A percentile compares a stretch with the other conserved stretches of the same genome.
Conservation (phyloP, 2,888 invertebrate genomes). For the Aleiodes testaceus region DNA sequence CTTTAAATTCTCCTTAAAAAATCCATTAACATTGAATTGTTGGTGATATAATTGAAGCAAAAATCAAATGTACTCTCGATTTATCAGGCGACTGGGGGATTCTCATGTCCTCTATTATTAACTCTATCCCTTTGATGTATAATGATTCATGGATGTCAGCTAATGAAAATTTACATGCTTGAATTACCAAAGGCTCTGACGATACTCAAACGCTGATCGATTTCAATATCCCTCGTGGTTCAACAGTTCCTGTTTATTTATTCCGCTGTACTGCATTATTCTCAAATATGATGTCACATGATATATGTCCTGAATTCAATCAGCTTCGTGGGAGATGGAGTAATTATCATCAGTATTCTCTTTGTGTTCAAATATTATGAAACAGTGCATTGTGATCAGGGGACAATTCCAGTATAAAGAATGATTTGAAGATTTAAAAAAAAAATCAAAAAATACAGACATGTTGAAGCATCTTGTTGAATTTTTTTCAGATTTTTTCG, state of each 20-base stretch:
- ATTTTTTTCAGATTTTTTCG: too few relatives aligned
- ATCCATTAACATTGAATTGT: too few relatives aligned
- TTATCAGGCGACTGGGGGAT: background rate
- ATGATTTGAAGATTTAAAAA: background rate
- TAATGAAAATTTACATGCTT: conserved; percentile 46
- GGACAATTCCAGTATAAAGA: too few relatives aligned
- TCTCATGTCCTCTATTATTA: background rate
- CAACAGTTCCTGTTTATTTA: conserved; percentile 1
- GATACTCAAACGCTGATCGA: conserved; percentile 28
- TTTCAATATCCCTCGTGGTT: conserved; percentile 21
- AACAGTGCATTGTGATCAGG: too few relatives aligned
- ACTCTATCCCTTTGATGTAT: conserved; percentile 35
- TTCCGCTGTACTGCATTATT: background rate
- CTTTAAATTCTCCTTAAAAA: too few relatives aligned
- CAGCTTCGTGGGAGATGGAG: background rate
- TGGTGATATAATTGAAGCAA: too few relatives aligned
- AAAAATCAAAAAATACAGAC: background rate
- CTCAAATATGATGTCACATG: conserved; percentile 4
- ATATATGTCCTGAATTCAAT: background rate
- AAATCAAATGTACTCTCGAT: background rate
- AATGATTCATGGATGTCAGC: conserved; percentile 32
- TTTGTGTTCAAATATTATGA: background rate
- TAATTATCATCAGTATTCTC: background rate
- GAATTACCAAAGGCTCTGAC: conserved; percentile 40
- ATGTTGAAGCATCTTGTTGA: too few relatives aligned